These are phyloP conservation scores for Phataginus tricuspis DNA, from an alignment of 2,797 vertebrate species.

Conservation along the genomic window DNA sequence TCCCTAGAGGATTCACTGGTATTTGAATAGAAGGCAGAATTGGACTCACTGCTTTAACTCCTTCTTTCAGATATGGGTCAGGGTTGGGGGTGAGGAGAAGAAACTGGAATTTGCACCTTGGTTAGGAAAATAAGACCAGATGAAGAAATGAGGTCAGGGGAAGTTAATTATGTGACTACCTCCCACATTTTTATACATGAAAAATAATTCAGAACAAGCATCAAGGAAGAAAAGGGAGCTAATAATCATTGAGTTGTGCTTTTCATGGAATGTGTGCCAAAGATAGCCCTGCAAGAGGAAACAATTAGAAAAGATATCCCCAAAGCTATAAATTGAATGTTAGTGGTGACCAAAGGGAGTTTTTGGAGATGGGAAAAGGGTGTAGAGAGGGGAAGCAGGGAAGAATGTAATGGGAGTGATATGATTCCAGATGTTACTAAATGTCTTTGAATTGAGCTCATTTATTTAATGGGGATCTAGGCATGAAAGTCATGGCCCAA, in stretches of 20 bases:
- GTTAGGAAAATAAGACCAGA: background rate
- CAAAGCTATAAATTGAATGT: background rate
- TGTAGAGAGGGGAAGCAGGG: background rate
- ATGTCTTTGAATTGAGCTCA: background rate
- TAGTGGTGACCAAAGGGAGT: background rate
- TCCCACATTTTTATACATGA: background rate
- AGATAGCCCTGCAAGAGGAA: background rate
- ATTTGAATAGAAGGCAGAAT: background rate
- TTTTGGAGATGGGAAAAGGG: too few relatives aligned
- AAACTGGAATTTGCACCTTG: background rate
- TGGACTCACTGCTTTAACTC: background rate
- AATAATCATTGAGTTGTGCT: background rate
- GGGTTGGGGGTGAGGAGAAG: background rate
- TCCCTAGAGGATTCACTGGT: constrained; percentile 18
- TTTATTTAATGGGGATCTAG: background rate
- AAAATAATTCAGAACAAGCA: background rate
- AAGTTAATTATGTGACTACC: background rate
- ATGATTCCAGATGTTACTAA: background rate
- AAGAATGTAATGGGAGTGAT: background rate
- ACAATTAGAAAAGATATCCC: background rate
- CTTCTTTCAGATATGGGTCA: background rate
- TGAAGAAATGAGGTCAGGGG: background rate
- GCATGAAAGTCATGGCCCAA: background rate
- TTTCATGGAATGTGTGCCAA: background rate
- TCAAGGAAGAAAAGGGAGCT: background rate